Evolutionary conservation across 2,888 invertebrate genomes (phyloP).

Genomic region (Serrognathus titanus): DNA sequence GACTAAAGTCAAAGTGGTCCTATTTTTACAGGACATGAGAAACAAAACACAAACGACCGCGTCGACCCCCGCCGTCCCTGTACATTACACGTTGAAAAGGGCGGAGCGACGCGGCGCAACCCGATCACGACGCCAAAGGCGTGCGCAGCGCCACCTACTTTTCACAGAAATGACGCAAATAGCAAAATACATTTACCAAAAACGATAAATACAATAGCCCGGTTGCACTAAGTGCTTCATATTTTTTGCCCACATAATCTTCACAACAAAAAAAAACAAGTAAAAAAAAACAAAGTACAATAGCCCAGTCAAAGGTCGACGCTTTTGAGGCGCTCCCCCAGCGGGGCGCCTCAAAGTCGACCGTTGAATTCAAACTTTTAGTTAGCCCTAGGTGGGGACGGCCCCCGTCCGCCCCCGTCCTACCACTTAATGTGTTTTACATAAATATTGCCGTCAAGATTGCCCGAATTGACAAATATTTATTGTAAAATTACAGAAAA

Average conservation of each 20-base stretch:
- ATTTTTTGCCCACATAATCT: conserved; percentile 44
- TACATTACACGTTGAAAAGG: not conserved
- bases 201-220: conserved; percentile 47
- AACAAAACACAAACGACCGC: not conserved
- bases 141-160: not conserved
- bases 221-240: conserved; percentile 52
- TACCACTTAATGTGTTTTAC: conserved; percentile 44
- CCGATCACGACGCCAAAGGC: conserved; percentile 12
- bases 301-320: conserved; percentile 45
- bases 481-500: conserved; percentile 49
- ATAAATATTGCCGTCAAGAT: conserved; percentile 49
- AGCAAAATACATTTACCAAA: conserved; percentile 33
- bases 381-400: conserved; percentile 30
- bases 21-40: not conserved
- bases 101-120: not conserved
- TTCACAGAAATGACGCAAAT: conserved; percentile 21
- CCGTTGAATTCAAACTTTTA: conserved; percentile 39
- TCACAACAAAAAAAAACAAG: conserved; percentile 35
- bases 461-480: conserved; percentile 52
- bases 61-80: not conserved
- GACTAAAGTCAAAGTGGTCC: conserved; percentile 30
- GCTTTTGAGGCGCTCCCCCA: conserved; percentile 6
- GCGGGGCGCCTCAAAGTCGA: conserved; percentile 27
- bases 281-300: conserved; percentile 31
- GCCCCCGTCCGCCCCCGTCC: not conserved